phyloP scores from a whole-genome alignment of 2,113 vertebrate genomes.

The Petroica traversi region DNA sequence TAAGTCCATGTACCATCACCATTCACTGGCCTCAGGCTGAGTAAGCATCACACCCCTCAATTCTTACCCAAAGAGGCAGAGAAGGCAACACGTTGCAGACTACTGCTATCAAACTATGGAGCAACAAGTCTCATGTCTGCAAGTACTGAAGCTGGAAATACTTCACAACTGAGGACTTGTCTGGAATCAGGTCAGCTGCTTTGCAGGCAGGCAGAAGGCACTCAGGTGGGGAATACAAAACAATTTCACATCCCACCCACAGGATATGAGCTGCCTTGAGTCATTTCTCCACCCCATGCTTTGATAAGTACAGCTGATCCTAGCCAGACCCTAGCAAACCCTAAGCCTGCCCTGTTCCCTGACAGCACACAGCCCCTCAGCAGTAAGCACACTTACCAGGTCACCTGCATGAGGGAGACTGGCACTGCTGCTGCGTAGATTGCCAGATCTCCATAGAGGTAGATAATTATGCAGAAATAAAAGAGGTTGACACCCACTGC shows the following conservation, averaged over 20 bases:
- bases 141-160: neutral
- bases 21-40: neutral
- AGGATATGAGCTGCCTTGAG: neutral
- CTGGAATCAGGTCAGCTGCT: neutral
- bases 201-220: neutral
- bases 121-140: neutral
- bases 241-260: neutral
- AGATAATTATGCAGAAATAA: constrained; percentile 97
- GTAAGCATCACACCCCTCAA: neutral
- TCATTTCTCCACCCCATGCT: neutral
- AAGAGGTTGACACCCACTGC: constrained; percentile 97
- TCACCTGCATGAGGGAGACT: constrained; percentile 93
- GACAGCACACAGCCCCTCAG: neutral
- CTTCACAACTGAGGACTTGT: neutral
- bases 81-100: neutral
- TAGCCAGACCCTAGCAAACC: neutral
- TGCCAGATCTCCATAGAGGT: constrained; percentile 96
- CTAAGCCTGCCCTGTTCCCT: neutral
- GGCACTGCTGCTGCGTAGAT: constrained; percentile 97
- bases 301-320: neutral
- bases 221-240: neutral
- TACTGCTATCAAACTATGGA: neutral
- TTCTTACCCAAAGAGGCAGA: neutral
- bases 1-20: neutral
- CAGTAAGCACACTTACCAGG: constrained; percentile 83